These are phyloP conservation scores for Notarius lentiginosus DNA, from an alignment of 2,113 vertebrate genomes.

Conservation along the genomic window DNA sequence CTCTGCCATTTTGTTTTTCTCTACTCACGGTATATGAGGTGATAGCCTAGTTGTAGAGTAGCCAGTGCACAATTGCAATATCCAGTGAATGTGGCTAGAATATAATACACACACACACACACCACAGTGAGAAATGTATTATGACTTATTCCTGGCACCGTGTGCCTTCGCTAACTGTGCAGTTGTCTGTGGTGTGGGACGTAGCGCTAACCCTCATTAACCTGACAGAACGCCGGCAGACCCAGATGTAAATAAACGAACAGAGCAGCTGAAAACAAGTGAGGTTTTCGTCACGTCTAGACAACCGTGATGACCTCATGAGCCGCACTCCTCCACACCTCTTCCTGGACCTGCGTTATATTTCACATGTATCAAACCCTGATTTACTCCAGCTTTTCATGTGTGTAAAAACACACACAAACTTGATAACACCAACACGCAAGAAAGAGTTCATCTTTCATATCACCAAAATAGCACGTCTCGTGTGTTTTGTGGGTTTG, in stretches of 20 bases:
- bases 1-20: too few relatives aligned
- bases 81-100: too few relatives aligned
- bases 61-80: too few relatives aligned
- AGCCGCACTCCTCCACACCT: slow-evolving; percentile 25
- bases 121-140: background rate
- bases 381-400: background rate
- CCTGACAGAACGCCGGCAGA: slow-evolving; percentile 32
- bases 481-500: background rate
- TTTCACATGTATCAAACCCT: background rate
- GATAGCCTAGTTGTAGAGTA: too few relatives aligned
- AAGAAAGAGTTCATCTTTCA: background rate
- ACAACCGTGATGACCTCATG: slow-evolving; percentile 49
- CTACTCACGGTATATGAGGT: too few relatives aligned
- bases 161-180: background rate
- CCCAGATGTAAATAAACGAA: slow-evolving; percentile 52
- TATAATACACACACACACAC: background rate
- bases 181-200: slow-evolving; percentile 3
- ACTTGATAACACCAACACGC: background rate
- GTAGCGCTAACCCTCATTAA: slow-evolving; percentile 18
- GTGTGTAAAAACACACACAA: background rate
- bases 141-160: slow-evolving; percentile 15
- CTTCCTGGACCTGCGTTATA: slow-evolving; percentile 8
- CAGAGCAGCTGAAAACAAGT: slow-evolving; percentile 48
- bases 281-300: slow-evolving; percentile 50
- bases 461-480: background rate